Percentiles rank a stretch among this genome's conserved stretches.
Evolutionary conservation across 1,140 invertebrate genomes (phyloP).

Genomic region (Bicyclus anynana): DNA sequence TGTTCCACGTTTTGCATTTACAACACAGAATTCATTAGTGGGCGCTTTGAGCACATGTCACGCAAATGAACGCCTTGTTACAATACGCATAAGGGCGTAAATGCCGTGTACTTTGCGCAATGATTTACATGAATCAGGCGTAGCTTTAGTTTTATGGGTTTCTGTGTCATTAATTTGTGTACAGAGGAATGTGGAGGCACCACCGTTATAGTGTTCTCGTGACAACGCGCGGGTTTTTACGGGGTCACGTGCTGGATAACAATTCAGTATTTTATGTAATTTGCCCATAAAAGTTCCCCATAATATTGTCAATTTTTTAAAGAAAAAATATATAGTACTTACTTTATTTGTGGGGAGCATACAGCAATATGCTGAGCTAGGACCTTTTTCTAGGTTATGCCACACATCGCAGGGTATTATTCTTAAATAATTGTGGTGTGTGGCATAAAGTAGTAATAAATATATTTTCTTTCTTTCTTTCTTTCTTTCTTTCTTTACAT

Average conservation of each 20-base stretch:
- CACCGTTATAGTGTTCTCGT: not conserved
- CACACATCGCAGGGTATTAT: no score
- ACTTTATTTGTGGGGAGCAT: no score
- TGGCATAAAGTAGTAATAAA: no score
- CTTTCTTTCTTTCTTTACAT: no score
- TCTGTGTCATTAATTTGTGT: constrained; percentile 10
- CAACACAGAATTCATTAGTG: constrained; percentile 36
- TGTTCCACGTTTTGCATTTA: constrained; percentile 36
- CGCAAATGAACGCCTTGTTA: not conserved
- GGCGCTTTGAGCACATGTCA: constrained; percentile 18
- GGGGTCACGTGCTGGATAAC: not conserved
- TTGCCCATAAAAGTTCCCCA: no score
- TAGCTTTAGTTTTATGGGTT: constrained; percentile 17
- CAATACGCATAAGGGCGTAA: constrained; percentile 1
- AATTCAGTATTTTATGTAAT: not conserved
- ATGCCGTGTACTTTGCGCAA: constrained; percentile 1
- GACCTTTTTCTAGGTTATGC: no score
- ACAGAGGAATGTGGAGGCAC: not conserved
- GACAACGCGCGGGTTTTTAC: not conserved
- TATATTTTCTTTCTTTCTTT: no score
- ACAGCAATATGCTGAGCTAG: no score
- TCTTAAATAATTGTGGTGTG: no score
- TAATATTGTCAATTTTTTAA: no score
- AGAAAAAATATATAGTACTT: no score
- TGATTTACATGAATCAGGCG: constrained; percentile 17